phyloP scores from a whole-genome alignment of 2,888 invertebrate species.

The Alcis repandata region DNA sequence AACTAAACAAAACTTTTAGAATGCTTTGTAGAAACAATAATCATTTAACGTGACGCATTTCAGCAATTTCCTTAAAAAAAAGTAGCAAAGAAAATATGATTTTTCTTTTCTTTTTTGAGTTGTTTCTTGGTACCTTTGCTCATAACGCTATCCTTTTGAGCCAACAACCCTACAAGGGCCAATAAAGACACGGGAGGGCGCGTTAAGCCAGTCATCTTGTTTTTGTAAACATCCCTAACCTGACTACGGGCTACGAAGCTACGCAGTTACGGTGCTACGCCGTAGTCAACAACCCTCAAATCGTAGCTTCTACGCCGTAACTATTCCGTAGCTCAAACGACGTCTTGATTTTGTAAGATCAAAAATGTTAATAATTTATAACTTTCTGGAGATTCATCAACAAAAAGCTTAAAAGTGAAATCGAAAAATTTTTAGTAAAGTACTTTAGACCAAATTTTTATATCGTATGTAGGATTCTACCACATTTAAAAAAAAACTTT shows the following conservation, averaged over 20 bases:
- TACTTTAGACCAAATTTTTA: too few relatives aligned
- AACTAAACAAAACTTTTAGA: too few relatives aligned
- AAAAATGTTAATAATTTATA: too few relatives aligned
- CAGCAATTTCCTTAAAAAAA: too few relatives aligned
- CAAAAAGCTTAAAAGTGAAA: too few relatives aligned
- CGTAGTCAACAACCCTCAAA: constrained; percentile 25
- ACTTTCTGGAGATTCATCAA: too few relatives aligned
- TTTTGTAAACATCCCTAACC: constrained; percentile 78
- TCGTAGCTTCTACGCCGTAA: not conserved
- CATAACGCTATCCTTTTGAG: constrained; percentile 59
- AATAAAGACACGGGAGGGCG: constrained; percentile 75
- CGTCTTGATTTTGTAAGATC: not conserved
- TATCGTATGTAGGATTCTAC: too few relatives aligned
- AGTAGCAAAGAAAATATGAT: not conserved
- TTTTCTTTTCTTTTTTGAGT: not conserved
- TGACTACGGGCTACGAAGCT: constrained; percentile 53
- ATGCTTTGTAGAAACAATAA: too few relatives aligned
- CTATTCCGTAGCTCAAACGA: constrained; percentile 1
- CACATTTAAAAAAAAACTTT: too few relatives aligned
- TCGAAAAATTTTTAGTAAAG: too few relatives aligned
- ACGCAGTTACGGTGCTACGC: constrained; percentile 34
- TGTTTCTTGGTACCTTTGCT: constrained; percentile 37
- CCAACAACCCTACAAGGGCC: constrained; percentile 74
- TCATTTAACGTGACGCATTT: too few relatives aligned
- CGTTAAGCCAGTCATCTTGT: constrained; percentile 82